Conservation (phyloP, 2,113 vertebrate species). For the Phodopus roborovskii region DNA sequence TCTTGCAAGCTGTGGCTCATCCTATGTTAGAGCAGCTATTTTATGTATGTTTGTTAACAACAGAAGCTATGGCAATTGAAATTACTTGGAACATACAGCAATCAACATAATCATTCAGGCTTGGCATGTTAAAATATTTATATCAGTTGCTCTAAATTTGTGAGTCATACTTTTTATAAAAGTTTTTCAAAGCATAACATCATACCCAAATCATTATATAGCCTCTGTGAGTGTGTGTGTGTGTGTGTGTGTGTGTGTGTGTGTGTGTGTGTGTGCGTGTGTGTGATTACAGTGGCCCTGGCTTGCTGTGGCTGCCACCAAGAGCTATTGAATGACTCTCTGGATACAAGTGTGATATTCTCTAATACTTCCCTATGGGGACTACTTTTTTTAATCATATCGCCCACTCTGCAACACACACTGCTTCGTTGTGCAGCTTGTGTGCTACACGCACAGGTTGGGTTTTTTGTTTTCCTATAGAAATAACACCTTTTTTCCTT, state of each 20-base stretch:
- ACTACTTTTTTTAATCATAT: background rate
- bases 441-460: background rate
- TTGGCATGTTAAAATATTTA: background rate
- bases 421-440: background rate
- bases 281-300: background rate
- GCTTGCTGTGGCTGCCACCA: background rate
- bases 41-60: background rate
- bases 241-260: background rate
- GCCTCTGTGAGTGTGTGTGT: background rate
- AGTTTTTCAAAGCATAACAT: slow-evolving; percentile 4
- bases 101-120: background rate
- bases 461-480: slow-evolving; percentile 9
- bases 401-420: background rate
- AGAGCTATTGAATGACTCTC: background rate
- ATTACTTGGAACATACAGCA: background rate
- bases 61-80: background rate
- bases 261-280: background rate
- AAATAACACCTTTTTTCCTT: background rate
- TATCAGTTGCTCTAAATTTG: slow-evolving; percentile 29
- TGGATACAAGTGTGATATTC: background rate
- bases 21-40: background rate
- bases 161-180: background rate
- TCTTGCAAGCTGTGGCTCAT: slow-evolving; percentile 5
- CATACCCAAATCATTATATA: slow-evolving; percentile 7
- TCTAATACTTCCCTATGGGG: background rate